Evolutionary conservation across 2,797 vertebrate species (phyloP).

Genomic region (Tinamus major): DNA sequence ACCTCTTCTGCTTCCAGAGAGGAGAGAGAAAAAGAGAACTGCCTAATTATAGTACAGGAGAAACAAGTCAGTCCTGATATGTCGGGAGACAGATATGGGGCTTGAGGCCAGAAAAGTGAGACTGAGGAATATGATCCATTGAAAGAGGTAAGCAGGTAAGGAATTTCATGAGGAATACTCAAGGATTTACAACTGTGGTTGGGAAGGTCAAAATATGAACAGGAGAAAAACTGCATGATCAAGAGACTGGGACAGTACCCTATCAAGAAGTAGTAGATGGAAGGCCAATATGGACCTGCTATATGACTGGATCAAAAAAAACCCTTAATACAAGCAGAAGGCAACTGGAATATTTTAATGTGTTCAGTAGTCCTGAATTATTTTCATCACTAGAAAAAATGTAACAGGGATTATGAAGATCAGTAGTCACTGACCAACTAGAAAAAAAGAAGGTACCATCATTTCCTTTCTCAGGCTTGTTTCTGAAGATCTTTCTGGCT

Average conservation of each 20-base stretch:
- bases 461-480: background rate
- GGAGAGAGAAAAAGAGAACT: background rate
- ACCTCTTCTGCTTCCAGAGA: conserved; percentile 4
- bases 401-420: background rate
- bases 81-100: background rate
- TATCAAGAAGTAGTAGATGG: background rate
- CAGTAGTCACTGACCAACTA: background rate
- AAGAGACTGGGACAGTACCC: background rate
- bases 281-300: background rate
- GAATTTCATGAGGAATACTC: background rate
- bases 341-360: background rate
- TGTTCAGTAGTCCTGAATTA: background rate
- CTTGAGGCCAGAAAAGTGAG: background rate
- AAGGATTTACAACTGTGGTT: background rate
- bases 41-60: background rate
- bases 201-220: background rate
- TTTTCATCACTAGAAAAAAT: background rate
- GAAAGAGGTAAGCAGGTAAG: background rate
- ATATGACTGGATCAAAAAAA: background rate
- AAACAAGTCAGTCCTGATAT: background rate
- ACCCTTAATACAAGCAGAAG: background rate
- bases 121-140: background rate
- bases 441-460: background rate
- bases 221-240: background rate
- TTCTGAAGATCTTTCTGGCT: background rate